Evolutionary conservation across 2,797 vertebrate genomes (phyloP).

Genomic region (Pangasius mekongensis): DNA sequence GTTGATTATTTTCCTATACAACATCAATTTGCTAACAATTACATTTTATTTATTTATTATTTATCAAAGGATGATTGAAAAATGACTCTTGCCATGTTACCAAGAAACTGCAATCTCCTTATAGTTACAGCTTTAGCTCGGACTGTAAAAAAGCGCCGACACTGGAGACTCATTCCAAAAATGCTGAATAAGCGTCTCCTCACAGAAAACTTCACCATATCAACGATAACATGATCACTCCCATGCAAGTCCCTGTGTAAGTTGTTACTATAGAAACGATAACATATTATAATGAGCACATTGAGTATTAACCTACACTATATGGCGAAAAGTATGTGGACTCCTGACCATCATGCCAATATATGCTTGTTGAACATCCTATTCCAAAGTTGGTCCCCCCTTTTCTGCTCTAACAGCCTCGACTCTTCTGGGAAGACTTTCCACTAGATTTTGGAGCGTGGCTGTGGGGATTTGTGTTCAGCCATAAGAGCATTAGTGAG

Average conservation of each 20-base stretch:
- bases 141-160: neutral
- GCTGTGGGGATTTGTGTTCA: neutral
- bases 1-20: neutral
- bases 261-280: neutral
- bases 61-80: too few species aligned
- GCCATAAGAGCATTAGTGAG: neutral
- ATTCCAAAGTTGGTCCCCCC: neutral
- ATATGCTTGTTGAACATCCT: neutral
- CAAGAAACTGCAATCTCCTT: neutral
- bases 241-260: neutral
- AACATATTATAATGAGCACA: neutral
- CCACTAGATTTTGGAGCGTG: neutral
- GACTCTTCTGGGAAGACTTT: neutral
- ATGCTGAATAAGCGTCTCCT: too few species aligned
- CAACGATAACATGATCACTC: neutral
- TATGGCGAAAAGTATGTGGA: too few species aligned
- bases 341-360: neutral
- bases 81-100: neutral
- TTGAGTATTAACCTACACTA: too few species aligned
- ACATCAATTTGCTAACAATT: neutral
- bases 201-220: too few species aligned
- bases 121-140: neutral
- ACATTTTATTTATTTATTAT: neutral
- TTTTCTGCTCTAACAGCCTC: neutral
- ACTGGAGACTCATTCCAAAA: neutral